Conservation (phyloP, 37 sponge, comb jelly and placozoan genomes). For the Halichondria panicea region DNA sequence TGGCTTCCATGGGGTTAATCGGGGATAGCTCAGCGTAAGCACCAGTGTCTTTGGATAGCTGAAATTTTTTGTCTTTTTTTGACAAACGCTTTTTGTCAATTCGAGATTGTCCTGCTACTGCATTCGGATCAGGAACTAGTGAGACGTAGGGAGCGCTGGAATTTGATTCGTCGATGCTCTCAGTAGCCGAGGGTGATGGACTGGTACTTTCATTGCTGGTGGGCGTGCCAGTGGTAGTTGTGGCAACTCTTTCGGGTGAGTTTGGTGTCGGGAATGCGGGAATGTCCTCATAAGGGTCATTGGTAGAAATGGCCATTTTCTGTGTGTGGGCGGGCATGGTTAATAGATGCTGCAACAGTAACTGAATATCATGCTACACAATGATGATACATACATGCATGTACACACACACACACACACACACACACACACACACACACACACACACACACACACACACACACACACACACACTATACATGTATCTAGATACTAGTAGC, state of each 20-base stretch:
- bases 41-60: slow-evolving; percentile 45
- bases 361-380: neutral
- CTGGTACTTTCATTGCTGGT: too few species aligned
- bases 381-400: too few species aligned
- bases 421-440: too few species aligned
- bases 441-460: too few species aligned
- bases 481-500: neutral
- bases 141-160: neutral
- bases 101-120: too few species aligned
- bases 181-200: neutral
- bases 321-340: neutral
- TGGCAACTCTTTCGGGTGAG: neutral
- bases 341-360: neutral
- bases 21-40: slow-evolving; percentile 49
- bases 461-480: too few species aligned
- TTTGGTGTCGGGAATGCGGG: neutral
- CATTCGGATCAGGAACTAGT: neutral
- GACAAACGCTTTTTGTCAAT: slow-evolving; percentile 19
- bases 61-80: slow-evolving; percentile 48
- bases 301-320: neutral
- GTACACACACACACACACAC: too few species aligned
- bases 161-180: neutral
- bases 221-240: neutral
- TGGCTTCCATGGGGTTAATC: slow-evolving; percentile 19
- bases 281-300: neutral